A percentile compares a stretch with the other conserved stretches of the same genome.
Evolutionary conservation across 30 jellyfish, hydroid and myxozoan genomes (phyloP).

Genomic region (Cassiopea xamachana): DNA sequence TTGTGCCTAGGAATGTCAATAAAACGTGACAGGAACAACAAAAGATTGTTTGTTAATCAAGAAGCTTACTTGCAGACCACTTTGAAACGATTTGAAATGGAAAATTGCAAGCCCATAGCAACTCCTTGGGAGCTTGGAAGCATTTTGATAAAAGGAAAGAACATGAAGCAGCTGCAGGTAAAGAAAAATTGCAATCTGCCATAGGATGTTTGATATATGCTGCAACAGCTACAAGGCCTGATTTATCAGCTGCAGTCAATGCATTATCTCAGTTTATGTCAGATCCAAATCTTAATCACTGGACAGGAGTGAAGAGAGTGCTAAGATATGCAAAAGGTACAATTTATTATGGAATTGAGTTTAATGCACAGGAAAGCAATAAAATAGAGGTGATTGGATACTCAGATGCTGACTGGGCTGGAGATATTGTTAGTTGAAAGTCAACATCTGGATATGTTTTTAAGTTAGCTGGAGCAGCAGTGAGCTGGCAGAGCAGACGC

Average conservation of each 20-base stretch:
- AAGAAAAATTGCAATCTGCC: background rate
- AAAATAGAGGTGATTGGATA: background rate
- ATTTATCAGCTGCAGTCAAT: slow-evolving; percentile 41
- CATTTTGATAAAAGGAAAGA: background rate
- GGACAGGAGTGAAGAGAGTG: slow-evolving; percentile 14
- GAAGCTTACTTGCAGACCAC: background rate
- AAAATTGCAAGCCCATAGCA: slow-evolving; percentile 39
- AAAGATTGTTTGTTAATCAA: slow-evolving; percentile 4
- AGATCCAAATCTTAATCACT: slow-evolving; percentile 27
- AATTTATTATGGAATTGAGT: background rate
- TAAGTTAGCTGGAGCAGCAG: background rate
- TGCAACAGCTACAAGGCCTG: slow-evolving; percentile 35
- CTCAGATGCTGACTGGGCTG: slow-evolving; percentile 66
- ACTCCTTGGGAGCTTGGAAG: slow-evolving; percentile 47
- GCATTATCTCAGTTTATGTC: background rate
- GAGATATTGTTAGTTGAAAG: slow-evolving; percentile 10
- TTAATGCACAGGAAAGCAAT: background rate
- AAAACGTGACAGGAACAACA: slow-evolving; percentile 1
- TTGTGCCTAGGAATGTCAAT: slow-evolving; percentile 18
- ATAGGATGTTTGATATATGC: slow-evolving; percentile 5
- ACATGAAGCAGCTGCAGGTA: background rate
- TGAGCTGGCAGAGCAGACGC: slow-evolving; percentile 29
- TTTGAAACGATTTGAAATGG: slow-evolving; percentile 21
- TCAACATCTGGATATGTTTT: slow-evolving; percentile 56
- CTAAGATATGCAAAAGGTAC: background rate